Conservation (phyloP, 2,113 vertebrate species). For the Scartelaos histophorus region DNA sequence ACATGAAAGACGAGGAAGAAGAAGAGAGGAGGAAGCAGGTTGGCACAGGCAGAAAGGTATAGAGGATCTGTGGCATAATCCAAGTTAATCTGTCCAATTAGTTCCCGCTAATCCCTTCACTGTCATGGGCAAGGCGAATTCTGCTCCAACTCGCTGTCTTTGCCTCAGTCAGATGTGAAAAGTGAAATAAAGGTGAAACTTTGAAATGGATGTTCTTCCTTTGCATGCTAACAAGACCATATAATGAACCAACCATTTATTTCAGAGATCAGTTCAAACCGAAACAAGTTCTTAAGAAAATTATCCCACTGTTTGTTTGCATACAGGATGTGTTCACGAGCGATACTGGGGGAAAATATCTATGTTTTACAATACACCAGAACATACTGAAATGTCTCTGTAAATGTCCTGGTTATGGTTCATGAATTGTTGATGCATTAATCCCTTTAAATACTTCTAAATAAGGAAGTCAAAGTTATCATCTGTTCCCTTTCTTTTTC, state of each 20-base stretch:
- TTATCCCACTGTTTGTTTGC: too few species aligned
- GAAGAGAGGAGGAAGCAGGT: slow-evolving; percentile 4
- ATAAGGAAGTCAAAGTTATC: too few species aligned
- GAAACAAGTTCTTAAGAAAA: too few species aligned
- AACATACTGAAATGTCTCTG: too few species aligned
- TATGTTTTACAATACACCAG: too few species aligned
- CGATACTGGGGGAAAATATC: too few species aligned
- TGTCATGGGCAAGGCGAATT: slow-evolving; percentile 64
- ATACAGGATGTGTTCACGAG: too few species aligned
- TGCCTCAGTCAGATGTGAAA: slow-evolving; percentile 20
- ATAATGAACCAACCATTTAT: neutral
- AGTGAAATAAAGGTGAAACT: slow-evolving; percentile 33
- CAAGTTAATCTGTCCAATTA: slow-evolving; percentile 75
- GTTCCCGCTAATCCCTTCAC: slow-evolving; percentile 68
- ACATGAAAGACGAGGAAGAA: slow-evolving; percentile 9
- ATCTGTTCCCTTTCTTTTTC: too few species aligned
- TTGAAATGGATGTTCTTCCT: neutral
- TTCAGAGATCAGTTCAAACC: slow-evolving; percentile 3
- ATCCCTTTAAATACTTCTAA: too few species aligned
- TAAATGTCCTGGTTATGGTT: too few species aligned
- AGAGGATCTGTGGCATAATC: slow-evolving; percentile 62
- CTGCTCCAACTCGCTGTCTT: slow-evolving; percentile 41
- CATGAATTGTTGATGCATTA: too few species aligned
- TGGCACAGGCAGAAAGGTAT: slow-evolving; percentile 45
- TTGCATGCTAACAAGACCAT: too few species aligned